Evolutionary conservation across 2,113 vertebrate genomes (phyloP).

Genomic region (Microtus montanus): DNA sequence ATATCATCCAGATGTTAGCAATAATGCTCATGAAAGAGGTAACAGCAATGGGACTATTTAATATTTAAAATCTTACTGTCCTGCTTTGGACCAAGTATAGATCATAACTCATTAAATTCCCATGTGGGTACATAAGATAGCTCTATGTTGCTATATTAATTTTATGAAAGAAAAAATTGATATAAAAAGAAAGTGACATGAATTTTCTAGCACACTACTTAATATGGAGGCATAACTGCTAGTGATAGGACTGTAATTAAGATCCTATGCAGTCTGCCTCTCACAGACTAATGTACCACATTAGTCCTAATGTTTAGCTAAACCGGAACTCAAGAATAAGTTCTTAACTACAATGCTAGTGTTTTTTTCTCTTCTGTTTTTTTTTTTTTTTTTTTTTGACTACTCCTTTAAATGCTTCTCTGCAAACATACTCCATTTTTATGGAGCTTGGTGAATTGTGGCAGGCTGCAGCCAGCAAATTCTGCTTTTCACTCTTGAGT

Average conservation of each 20-base stretch:
- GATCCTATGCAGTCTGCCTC: not conserved
- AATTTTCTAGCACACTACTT: not conserved
- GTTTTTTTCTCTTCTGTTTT: constrained; percentile 6
- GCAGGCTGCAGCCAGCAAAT: constrained; percentile 3
- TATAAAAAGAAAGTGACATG: not conserved
- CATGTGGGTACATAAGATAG: not conserved
- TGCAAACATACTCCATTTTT: constrained; percentile 2
- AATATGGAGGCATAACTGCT: not conserved
- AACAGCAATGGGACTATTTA: not conserved
- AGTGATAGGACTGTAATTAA: constrained; percentile 31
- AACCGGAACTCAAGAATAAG: not conserved
- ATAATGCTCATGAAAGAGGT: too few relatives aligned
- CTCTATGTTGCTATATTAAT: not conserved
- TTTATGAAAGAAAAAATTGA: constrained; percentile 24
- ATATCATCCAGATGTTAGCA: too few relatives aligned
- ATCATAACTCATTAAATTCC: constrained; percentile 40
- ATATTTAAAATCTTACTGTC: constrained; percentile 13
- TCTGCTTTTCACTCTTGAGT: not conserved
- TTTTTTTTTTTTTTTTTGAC: constrained; percentile 10
- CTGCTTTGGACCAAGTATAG: not conserved
- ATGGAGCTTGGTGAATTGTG: not conserved
- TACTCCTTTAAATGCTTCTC: not conserved
- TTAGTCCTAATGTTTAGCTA: not conserved
- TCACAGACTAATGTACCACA: not conserved
- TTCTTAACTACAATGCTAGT: not conserved